Evolutionary conservation across 2,797 vertebrate genomes (phyloP).

Genomic region (Simalia tracyae): DNA sequence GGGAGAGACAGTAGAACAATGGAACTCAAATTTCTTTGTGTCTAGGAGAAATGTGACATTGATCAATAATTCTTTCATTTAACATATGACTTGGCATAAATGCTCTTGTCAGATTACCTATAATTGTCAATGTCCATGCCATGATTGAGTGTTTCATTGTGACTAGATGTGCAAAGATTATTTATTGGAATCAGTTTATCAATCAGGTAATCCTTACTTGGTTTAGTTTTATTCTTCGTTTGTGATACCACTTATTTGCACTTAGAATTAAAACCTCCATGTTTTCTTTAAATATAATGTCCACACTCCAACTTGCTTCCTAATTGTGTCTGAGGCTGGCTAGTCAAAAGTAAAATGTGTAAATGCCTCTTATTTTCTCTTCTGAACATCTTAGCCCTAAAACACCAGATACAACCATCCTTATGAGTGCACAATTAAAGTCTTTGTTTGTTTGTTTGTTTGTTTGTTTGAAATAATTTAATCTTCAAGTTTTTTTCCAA

Average conservation of each 20-base stretch:
- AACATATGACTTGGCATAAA: constrained; percentile 76
- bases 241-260: background rate
- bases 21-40: constrained; percentile 76
- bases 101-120: constrained; percentile 69
- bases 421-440: constrained; percentile 11
- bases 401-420: constrained; percentile 2
- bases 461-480: background rate
- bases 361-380: background rate
- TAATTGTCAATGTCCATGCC: constrained; percentile 81
- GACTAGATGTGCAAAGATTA: constrained; percentile 66
- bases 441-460: background rate
- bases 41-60: constrained; percentile 76
- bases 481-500: background rate
- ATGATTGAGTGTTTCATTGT: constrained; percentile 82
- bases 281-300: background rate
- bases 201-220: constrained; percentile 12
- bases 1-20: constrained; percentile 74
- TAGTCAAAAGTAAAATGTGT: background rate
- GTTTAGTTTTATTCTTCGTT: background rate
- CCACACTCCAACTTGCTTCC: constrained; percentile 12
- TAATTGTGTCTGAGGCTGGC: background rate
- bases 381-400: background rate
- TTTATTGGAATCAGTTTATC: no score
- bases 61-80: constrained; percentile 83
- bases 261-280: background rate